phyloP scores from a whole-genome alignment of 2,888 invertebrate species.

The Sepioteuthis lessoniana region DNA sequence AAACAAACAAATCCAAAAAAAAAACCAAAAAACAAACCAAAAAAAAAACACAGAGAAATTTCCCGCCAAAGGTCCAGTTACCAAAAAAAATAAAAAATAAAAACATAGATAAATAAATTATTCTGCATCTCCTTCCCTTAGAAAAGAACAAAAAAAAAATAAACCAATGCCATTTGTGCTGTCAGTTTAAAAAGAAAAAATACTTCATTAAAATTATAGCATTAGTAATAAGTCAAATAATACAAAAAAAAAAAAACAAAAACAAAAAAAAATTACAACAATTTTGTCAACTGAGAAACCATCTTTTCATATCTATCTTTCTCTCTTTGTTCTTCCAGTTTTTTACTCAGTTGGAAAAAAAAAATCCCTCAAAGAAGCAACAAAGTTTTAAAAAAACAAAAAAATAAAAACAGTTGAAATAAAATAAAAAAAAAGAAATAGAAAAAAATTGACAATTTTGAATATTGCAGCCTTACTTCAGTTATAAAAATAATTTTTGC shows the following conservation, averaged over 20 bases:
- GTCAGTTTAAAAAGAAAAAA: background rate
- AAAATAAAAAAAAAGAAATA: background rate
- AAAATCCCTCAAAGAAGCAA: background rate
- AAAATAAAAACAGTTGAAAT: background rate
- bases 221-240: background rate
- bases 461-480: conserved; percentile 16
- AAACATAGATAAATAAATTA: no score
- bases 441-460: background rate
- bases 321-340: background rate
- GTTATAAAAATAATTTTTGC: background rate
- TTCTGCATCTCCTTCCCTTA: background rate
- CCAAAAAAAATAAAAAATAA: no score
- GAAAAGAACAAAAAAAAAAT: background rate
- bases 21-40: no score
- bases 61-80: background rate
- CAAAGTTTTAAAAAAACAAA: background rate
- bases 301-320: background rate
- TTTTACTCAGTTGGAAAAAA: background rate
- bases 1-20: no score
- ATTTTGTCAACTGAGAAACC: background rate
- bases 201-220: background rate
- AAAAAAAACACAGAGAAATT: background rate
- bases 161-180: background rate
- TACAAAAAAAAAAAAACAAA: background rate
- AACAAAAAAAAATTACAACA: background rate